Percentiles rank a stretch among this genome's conserved stretches.
These are phyloP conservation scores for Coryphaenoides rupestris DNA, from an alignment of 2,113 vertebrate species.

Conservation along the genomic window DNA sequence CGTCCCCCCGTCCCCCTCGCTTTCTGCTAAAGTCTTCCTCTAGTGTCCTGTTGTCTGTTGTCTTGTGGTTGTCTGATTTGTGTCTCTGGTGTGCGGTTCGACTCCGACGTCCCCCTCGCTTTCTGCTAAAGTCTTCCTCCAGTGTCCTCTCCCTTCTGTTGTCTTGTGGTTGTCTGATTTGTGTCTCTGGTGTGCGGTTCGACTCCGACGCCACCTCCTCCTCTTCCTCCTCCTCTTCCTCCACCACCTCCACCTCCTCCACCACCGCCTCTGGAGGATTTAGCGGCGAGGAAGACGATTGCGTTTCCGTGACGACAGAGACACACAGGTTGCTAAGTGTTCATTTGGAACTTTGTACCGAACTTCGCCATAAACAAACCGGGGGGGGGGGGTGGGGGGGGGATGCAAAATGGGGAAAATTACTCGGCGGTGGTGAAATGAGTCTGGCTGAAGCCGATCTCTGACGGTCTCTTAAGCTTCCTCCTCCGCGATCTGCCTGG, in stretches of 20 bases:
- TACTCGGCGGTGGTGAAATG: no score
- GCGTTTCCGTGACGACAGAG: not conserved
- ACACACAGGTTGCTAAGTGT: conserved; percentile 23
- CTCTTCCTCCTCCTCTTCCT: no score
- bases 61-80: conserved; percentile 38
- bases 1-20: no score
- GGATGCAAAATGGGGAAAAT: no score
- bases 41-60: conserved; percentile 50
- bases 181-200: conserved; percentile 14
- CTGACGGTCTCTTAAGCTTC: no score
- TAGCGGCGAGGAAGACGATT: not conserved
- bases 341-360: conserved; percentile 8
- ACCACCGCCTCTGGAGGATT: no score
- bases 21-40: no score
- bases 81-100: conserved; percentile 14
- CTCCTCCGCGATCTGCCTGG: not conserved
- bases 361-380: not conserved
- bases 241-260: no score
- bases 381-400: not conserved
- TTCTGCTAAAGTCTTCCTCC: no score
- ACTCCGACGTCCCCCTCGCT: no score
- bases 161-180: conserved; percentile 38
- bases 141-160: conserved; percentile 51
- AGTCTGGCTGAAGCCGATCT: no score
- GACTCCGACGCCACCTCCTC: no score